Percentiles rank a stretch among this genome's conserved stretches.
phyloP scores from a whole-genome alignment of 2,888 invertebrate genomes.

The Mongoloraphidia duomilia region DNA sequence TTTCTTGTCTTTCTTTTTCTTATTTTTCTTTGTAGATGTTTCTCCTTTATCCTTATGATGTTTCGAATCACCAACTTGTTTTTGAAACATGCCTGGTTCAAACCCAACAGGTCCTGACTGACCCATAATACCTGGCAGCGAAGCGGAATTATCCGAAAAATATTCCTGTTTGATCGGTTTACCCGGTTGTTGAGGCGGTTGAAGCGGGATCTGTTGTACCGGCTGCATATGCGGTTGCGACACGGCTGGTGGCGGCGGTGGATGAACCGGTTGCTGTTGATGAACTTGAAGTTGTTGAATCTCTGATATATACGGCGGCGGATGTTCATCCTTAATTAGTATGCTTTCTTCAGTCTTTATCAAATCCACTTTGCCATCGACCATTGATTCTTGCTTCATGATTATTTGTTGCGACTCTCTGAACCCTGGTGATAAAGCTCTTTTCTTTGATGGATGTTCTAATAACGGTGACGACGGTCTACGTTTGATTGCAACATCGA shows the following conservation, averaged over 20 bases:
- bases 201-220: constrained; percentile 21
- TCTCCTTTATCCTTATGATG: constrained; percentile 37
- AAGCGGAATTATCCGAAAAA: constrained; percentile 67
- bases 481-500: not conserved
- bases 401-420: too few relatives aligned
- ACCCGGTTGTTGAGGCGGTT: constrained; percentile 19
- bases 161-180: constrained; percentile 46
- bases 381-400: too few relatives aligned
- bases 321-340: too few relatives aligned
- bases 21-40: constrained; percentile 39
- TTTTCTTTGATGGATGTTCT: not conserved
- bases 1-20: constrained; percentile 66
- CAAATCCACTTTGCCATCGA: too few relatives aligned
- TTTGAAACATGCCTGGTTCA: constrained; percentile 71
- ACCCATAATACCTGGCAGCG: constrained; percentile 59
- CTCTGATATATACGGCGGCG: too few relatives aligned
- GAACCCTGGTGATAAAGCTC: too few relatives aligned
- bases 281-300: too few relatives aligned
- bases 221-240: constrained; percentile 8
- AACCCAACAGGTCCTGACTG: constrained; percentile 62
- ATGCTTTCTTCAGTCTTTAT: too few relatives aligned
- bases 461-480: constrained; percentile 10
- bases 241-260: too few relatives aligned
- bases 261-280: too few relatives aligned
- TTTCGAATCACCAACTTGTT: constrained; percentile 31